These are phyloP conservation scores for Platynereis dumerilii DNA, from an alignment of 2,888 invertebrate genomes.

Conservation along the genomic window DNA sequence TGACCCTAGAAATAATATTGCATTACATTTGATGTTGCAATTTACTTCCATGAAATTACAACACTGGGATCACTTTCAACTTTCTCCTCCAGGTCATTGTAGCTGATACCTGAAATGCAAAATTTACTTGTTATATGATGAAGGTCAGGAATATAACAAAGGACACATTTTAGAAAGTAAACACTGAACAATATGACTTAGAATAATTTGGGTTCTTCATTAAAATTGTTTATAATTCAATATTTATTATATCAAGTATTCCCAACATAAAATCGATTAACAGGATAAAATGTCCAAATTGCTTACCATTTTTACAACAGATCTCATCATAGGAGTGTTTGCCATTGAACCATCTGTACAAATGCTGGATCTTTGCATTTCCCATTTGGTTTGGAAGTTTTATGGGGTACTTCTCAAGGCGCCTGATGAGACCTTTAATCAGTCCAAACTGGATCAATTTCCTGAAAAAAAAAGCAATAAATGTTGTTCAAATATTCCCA, in stretches of 20 bases:
- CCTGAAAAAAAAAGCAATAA: conserved; percentile 57
- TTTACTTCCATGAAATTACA: conserved; percentile 48
- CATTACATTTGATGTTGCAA: too few species aligned
- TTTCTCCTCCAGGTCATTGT: conserved; percentile 48
- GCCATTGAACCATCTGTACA: conserved; percentile 75
- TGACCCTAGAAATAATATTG: too few species aligned
- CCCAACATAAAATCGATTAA: too few species aligned
- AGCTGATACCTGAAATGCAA: conserved; percentile 60
- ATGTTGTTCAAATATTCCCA: background rate
- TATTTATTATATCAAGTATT: too few species aligned
- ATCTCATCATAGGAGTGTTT: conserved; percentile 86
- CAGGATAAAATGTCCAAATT: too few species aligned
- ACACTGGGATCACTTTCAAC: conserved; percentile 50
- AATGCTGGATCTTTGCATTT: conserved; percentile 38
- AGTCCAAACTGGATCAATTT: conserved; percentile 86
- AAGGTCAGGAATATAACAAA: too few species aligned
- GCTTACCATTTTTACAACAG: conserved; percentile 75
- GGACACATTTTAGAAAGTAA: too few species aligned
- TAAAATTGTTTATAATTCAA: too few species aligned
- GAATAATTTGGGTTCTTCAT: too few species aligned
- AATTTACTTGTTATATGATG: background rate
- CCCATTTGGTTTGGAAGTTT: conserved; percentile 46
- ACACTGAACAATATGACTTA: too few species aligned
- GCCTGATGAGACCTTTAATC: conserved; percentile 81
- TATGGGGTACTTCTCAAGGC: conserved; percentile 74